phyloP scores from a whole-genome alignment of 2,113 vertebrate genomes.

The Dasyornis broadbenti region DNA sequence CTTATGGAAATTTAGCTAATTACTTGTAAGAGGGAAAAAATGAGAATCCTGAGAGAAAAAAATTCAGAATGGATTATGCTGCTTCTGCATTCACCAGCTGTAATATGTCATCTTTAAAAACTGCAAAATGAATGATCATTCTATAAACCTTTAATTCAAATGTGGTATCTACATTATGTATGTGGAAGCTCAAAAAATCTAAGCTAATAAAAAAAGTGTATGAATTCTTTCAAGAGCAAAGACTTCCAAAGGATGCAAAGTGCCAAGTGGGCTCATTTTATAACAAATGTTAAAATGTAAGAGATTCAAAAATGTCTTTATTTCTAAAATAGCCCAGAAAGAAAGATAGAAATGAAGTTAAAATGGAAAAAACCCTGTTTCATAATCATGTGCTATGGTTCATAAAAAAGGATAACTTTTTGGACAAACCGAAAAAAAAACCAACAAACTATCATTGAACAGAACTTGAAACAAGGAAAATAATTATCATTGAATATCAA shows the following conservation, averaged over 20 bases:
- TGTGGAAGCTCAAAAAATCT: neutral
- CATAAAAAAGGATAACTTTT: neutral
- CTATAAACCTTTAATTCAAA: neutral
- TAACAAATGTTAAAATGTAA: neutral
- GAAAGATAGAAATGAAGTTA: neutral
- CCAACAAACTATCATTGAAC: neutral
- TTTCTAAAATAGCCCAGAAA: neutral
- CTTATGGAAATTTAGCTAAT: neutral
- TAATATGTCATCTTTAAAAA: neutral
- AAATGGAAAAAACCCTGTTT: neutral
- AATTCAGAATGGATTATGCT: neutral
- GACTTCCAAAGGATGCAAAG: neutral
- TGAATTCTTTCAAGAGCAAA: neutral
- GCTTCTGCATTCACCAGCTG: neutral
- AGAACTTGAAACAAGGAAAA: neutral
- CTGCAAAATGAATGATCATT: neutral
- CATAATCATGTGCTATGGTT: fast-evolving
- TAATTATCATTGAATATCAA: neutral
- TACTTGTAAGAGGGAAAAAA: neutral
- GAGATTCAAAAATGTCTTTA: neutral
- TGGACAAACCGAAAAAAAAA: neutral
- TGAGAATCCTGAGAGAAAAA: neutral
- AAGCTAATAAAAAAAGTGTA: neutral
- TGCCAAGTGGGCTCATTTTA: neutral
- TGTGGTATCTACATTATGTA: neutral